These are phyloP conservation scores for Gobiocypris rarus DNA, from an alignment of 2,113 vertebrate species.

Conservation along the genomic window DNA sequence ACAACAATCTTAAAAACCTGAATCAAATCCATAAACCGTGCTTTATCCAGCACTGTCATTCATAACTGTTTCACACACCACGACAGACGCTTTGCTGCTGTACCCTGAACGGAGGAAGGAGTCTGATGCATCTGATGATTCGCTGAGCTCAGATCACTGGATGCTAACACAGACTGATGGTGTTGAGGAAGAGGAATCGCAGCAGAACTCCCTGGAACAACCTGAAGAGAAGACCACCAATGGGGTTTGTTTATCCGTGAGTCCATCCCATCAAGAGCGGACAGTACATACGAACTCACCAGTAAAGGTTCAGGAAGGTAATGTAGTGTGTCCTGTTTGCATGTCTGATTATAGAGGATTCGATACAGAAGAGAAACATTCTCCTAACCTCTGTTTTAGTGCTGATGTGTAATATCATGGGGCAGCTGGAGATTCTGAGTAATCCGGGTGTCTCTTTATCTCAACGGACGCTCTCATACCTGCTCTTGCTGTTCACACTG, in stretches of 20 bases:
- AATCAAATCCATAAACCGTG: neutral
- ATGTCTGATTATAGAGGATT: neutral
- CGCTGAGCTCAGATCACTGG: constrained; percentile 18
- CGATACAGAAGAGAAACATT: neutral
- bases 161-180: neutral
- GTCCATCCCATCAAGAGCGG: neutral
- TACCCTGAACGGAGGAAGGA: neutral
- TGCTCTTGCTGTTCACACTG: constrained; percentile 57
- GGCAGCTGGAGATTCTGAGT: constrained; percentile 55
- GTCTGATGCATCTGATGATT: constrained; percentile 16
- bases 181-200: neutral
- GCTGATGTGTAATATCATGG: constrained; percentile 48
- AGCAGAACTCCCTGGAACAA: neutral
- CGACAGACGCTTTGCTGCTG: neutral
- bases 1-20: neutral
- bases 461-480: constrained; percentile 47
- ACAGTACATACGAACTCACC: neutral
- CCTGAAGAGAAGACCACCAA: neutral
- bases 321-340: neutral
- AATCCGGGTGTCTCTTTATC: constrained; percentile 29
- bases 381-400: constrained; percentile 56
- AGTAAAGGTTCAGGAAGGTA: constrained; percentile 21
- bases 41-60: neutral
- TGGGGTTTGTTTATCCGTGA: neutral
- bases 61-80: neutral